Base-by-base conservation (phyloP, 2,888 invertebrate species). In the Vandiemenella viatica region DNA sequence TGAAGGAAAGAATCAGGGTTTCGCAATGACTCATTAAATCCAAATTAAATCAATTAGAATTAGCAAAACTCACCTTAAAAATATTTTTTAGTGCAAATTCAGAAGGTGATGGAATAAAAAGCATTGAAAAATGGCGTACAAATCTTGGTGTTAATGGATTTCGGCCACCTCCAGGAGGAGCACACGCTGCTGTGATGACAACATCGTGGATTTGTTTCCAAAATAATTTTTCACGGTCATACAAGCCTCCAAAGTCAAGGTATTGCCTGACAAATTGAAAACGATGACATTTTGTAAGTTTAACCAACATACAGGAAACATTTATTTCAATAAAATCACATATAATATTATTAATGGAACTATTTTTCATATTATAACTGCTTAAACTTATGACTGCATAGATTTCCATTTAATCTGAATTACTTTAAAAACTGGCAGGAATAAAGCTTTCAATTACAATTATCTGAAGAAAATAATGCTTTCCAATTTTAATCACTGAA, bases 151-250 rank as follows among this genome's bases (percentile, higher is more conserved):
- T 87, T 13, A 93, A 71, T 8, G 85, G 82, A 62, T 91, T 88
- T 43, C 89, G 71, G 0, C 92, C 92, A 8, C 92, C 92, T 1
- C 92, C 91, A 0, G 92, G 91, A 1, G 92, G 92, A 0, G 84
- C 87, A 64, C 92, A 91, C 49, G 90, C 90, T 40, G 81, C 80
- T 0, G 82, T 75, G 46, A 93, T 65, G 0, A 87, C 80, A 37
- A 91, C 83, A 64, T 91, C 86, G 53, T 79, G 68, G n/a, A 92
- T 80, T 7, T 80, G 76, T 63, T 88, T 90, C 91, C 91, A 92
- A 63, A 81, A 88, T 42, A 91, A 65, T 62, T 88, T 90, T 51
- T 87, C 84, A 46, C 90, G 75, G 61, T 92, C 92, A 62, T 88
- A 92, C 47, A 91, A 69, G 1, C 91, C 92, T 21, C 78, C 76